These are phyloP conservation scores for Monopterus albus DNA, from an alignment of 2,113 vertebrate genomes.

Conservation along the genomic window DNA sequence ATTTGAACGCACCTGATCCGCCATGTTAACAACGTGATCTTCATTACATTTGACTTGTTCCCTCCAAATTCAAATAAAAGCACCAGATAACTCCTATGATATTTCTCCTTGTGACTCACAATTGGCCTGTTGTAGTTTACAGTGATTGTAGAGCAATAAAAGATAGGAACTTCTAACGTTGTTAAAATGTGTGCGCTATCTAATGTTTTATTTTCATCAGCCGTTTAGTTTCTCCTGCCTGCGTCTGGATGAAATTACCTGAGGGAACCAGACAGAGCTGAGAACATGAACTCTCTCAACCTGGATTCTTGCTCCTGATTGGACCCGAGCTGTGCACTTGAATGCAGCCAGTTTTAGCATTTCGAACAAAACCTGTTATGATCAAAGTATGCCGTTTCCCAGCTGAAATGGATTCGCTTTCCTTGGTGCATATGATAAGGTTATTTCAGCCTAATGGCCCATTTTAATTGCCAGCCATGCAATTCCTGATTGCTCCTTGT, in stretches of 20 bases:
- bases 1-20: slow-evolving; percentile 68
- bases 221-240: neutral
- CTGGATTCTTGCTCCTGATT: slow-evolving; percentile 66
- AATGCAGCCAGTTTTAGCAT: slow-evolving; percentile 14
- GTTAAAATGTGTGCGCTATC: too few relatives aligned
- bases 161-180: too few relatives aligned
- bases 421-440: neutral
- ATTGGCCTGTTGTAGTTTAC: neutral
- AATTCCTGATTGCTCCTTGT: slow-evolving; percentile 57
- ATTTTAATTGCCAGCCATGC: slow-evolving; percentile 72
- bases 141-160: too few relatives aligned
- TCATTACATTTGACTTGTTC: neutral
- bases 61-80: neutral
- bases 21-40: slow-evolving; percentile 64
- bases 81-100: neutral
- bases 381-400: neutral
- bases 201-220: neutral
- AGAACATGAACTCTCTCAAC: slow-evolving; percentile 70
- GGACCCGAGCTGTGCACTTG: slow-evolving; percentile 50
- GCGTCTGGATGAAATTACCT: slow-evolving; percentile 52
- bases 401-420: neutral
- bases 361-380: neutral
- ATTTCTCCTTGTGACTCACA: too few relatives aligned
- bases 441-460: slow-evolving; percentile 52
- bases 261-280: slow-evolving; percentile 30